A percentile compares a stretch with the other conserved stretches of the same genome.
phyloP scores from a whole-genome alignment of 1,140 invertebrate genomes.

The Bacillus rossius region DNA sequence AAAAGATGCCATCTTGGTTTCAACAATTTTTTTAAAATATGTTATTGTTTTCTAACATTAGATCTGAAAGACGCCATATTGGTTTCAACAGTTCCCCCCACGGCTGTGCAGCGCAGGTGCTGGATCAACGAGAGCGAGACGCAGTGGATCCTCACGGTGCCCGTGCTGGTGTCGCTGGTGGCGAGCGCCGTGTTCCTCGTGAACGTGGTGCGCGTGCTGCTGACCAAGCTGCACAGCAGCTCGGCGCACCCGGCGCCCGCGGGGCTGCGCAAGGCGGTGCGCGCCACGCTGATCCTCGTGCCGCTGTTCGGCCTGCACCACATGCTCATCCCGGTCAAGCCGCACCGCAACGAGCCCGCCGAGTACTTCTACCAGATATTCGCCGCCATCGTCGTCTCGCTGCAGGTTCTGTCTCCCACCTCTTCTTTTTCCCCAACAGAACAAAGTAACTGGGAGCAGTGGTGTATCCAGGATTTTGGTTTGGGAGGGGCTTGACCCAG shows the following conservation, averaged over 20 bases:
- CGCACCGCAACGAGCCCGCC: constrained; percentile 34
- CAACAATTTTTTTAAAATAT: too few species aligned
- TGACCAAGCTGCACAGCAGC: constrained; percentile 45
- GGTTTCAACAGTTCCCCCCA: too few species aligned
- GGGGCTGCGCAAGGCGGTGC: constrained; percentile 40
- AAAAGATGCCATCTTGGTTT: too few species aligned
- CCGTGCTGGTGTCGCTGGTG: constrained; percentile 43
- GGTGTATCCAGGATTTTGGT: too few species aligned
- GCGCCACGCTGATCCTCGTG: constrained; percentile 50
- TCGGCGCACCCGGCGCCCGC: constrained; percentile 14
- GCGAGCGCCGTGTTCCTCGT: constrained; percentile 50
- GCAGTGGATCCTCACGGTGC: constrained; percentile 41
- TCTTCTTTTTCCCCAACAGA: too few species aligned
- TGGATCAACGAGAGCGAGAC: constrained; percentile 43
- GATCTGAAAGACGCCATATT: too few species aligned
- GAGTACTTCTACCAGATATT: constrained; percentile 43
- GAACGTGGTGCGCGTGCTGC: constrained; percentile 51
- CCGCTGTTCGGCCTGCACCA: constrained; percentile 53
- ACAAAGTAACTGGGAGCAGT: too few species aligned
- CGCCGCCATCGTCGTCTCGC: constrained; percentile 45
- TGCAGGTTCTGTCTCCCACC: constrained; percentile 40
- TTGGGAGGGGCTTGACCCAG: too few species aligned
- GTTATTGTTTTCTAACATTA: too few species aligned
- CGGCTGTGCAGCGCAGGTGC: too few species aligned
- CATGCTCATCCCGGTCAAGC: constrained; percentile 48